Percentiles rank a stretch among this genome's conserved stretches.
Evolutionary conservation across 35 echinoderm and acorn worm species (phyloP).

Genomic region (Strongylocentrotus purpuratus): DNA sequence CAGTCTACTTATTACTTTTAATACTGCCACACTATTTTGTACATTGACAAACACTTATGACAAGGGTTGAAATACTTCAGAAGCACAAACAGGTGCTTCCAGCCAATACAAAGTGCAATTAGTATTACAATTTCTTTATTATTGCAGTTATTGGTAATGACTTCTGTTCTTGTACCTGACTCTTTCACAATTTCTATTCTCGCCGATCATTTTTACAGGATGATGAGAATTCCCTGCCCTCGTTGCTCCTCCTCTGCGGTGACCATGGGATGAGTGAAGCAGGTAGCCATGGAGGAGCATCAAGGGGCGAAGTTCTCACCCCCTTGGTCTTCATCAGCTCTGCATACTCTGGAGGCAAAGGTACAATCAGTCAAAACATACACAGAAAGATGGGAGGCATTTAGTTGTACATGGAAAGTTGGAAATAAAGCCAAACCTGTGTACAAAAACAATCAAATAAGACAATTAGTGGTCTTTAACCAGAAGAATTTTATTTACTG

Average conservation of each 20-base stretch:
- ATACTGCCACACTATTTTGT: too few species aligned
- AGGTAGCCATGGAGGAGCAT: conserved; percentile 97
- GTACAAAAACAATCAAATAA: too few species aligned
- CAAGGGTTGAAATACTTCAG: too few species aligned
- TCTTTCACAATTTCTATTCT: neutral
- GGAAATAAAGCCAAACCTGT: too few species aligned
- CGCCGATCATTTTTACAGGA: conserved; percentile 54
- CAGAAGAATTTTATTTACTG: too few species aligned
- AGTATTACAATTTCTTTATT: too few species aligned
- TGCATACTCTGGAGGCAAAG: conserved; percentile 66
- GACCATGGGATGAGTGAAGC: conserved; percentile 99
- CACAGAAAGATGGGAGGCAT: neutral
- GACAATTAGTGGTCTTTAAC: too few species aligned
- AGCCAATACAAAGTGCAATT: too few species aligned
- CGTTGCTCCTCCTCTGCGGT: conserved; percentile 85
- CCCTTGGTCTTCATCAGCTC: conserved; percentile 91
- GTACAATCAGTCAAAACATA: conserved; percentile 39
- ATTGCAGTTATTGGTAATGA: neutral
- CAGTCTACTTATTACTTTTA: too few species aligned
- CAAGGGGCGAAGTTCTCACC: conserved; percentile 70
- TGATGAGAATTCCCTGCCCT: conserved; percentile 49
- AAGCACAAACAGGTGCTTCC: too few species aligned
- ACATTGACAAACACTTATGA: too few species aligned
- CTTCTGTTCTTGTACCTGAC: neutral
- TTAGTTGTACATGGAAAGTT: too few species aligned